Base-by-base conservation (phyloP, 2,113 vertebrate species). In the Todiramphus saurophagus region DNA sequence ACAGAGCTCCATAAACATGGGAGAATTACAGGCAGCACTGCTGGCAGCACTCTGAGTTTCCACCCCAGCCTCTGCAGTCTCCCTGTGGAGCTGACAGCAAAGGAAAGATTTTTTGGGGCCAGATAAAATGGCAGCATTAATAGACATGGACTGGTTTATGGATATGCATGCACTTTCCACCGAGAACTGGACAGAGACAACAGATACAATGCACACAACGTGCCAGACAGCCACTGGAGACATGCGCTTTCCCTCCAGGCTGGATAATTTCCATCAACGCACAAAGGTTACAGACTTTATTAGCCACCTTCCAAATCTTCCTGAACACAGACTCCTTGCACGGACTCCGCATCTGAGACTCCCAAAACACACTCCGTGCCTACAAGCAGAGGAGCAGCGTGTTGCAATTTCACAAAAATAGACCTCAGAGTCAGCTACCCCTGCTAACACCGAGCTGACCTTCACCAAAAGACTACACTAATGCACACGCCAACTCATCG, bases 71-170 rank as follows among this genome's bases (percentile, higher is more conserved):
- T 92, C 88, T 93, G 92, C 72, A 85, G 41, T 69, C 51, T 94
- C 96, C 82, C 93, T 19, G 68, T 4, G 68, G 92, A 92, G 94
- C 85, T 95, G 79, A 96, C 85, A 86, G 92, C 76, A 70, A 92
- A 94, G 90, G 90, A 96, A 96, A 96, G 88, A 80, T 53, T 78
- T 90, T 46, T 89, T 27, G 4, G 67, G 81, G 83, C 92, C 90
- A 88, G 88, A 91, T 94, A 86, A 96, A 90, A 96, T 46, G 93
- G 88, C 90, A 95, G 66, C 35, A 48, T 80, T 50, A 51, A 41
- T 68, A 96, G 90, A 93, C 75, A 91, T 83, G 86, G 90, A 37
- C 43, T 96, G 76, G 89, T 96, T 96, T 64, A 90, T 93, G 88
- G 92, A 92, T 89, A 10, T 9, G 46, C 88, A 86, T 83, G 64